Evolutionary conservation across 2,888 invertebrate species (phyloP), one percentile per base, ranked within the genome.

Genomic region (Lacanobia wlatinum): DNA sequence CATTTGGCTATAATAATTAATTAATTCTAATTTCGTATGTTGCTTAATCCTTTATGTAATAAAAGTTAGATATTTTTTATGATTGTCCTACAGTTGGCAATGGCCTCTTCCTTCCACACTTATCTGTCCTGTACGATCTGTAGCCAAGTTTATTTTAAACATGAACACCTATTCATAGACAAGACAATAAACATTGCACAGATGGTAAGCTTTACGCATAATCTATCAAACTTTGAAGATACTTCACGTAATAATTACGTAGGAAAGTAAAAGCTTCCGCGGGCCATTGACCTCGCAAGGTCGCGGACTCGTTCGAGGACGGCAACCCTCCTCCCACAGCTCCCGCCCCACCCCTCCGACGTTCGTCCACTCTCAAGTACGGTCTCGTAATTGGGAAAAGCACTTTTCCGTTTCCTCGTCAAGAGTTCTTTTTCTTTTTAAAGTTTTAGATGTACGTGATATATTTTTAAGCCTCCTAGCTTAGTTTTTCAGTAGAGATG

Each of bases 221-320:
- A 66, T 72, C 58, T 63, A 62, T 73, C 53, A 61, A 53, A 61
- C 18, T 55, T 34, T 50, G 46, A 53, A 61, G 50, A 76, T 69
- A 74, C 59, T 62, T 56, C 69, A 63, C 73, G 83, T 84, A 78
- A 85, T 71, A 62, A 78, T 74, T 75, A 76, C 69, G 56, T 82
- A 86, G 69, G 82, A 90, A 89, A 90, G 90, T 88, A 85, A 90
- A 87, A 87, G 85, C 85, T 78, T 84, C 80, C 81, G 76, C 71
- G 70, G 84, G 84, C 84, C 81, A 73, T 80, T 87, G 87, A 89
- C 86, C 86, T 73, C 69, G 70, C 88, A 90, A 90, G 90, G 90
- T 88, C 90, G 88, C 78, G 78, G 71, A 65, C 81, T 69, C 56
- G 68, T 48, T 83, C 70, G 84, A 89, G 86, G 86, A 84, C 84